Evolutionary conservation across 2,797 vertebrate species (phyloP), one percentile per base, ranked within the genome.

Genomic region (Premnoplex brunnescens): DNA sequence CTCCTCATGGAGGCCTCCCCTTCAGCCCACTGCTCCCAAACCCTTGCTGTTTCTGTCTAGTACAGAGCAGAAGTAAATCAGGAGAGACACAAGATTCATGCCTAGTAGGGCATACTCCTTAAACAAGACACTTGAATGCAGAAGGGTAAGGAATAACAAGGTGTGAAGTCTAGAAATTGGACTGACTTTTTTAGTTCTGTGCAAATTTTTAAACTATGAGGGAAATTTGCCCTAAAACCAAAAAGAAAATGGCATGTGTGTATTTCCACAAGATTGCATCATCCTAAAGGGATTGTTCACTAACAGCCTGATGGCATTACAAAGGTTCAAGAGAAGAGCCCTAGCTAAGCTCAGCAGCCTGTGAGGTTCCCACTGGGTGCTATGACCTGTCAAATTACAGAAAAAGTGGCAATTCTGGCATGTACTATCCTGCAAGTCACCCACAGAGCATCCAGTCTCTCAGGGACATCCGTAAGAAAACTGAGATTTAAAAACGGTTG

Each of bases 11-110:
- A 9, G 32, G 7, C 32, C 2, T 4, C 15, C 3, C 27, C 23
- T 34, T 23, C 11, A 60, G 32, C 9, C 7, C 1, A 5, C 8
- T 0, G 1, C 15, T n/a, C 3, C 49, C 43, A 34, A 43, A 48
- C 12, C 26, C 28, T 39, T 5, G 0, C 6, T n/a, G 2, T 43
- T 81, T 71, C 18, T 3, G 2, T 8, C 12, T 13, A 27, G 8
- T 2, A 5, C 1, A 16, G 44, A 79, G 28, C 5, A 9, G 60
- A 46, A 62, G 13, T 36, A 12, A 43, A 27, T 32, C 62, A 44
- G 32, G 30, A 36, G 23, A 68, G 49, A 32, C 5, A 8, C 1
- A 4, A 36, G 3, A 34, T 34, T 62, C 12, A 3, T 6, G 6
- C 43, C 66, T 66, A 36, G 20, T 7, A 36, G 15, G 10, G 1